A percentile compares a stretch with the other conserved stretches of the same genome.
Conservation (phyloP, 2,888 invertebrate species). For the Torymus auratus region DNA sequence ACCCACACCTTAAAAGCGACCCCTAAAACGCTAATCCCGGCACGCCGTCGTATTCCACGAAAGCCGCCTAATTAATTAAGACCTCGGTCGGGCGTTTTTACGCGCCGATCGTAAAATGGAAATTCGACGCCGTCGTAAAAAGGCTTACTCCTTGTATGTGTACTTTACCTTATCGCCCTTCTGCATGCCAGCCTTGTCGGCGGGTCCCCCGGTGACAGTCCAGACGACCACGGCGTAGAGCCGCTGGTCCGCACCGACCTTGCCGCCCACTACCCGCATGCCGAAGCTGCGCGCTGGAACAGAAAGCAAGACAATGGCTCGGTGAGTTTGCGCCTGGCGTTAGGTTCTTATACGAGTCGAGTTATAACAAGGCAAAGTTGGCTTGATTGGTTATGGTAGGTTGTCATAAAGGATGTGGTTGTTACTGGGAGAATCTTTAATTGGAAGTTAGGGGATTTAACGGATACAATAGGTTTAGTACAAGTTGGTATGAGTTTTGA, state of each 20-base stretch:
- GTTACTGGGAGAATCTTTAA: too few relatives aligned
- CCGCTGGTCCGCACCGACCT: constrained; percentile 89
- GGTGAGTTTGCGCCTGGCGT: not conserved
- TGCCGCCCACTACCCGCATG: constrained; percentile 96
- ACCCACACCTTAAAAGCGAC: too few relatives aligned
- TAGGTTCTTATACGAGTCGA: too few relatives aligned
- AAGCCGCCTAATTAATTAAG: constrained; percentile 28
- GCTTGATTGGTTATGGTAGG: too few relatives aligned
- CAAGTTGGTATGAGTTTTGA: too few relatives aligned
- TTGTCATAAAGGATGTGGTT: too few relatives aligned
- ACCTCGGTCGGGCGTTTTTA: not conserved
- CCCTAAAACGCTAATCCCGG: too few relatives aligned
- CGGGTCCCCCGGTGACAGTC: constrained; percentile 94
- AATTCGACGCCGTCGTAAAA: constrained; percentile 29
- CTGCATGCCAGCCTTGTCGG: constrained; percentile 91
- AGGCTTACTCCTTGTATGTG: not conserved
- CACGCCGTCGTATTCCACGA: not conserved
- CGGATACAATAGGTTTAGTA: too few relatives aligned
- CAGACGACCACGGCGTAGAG: constrained; percentile 94
- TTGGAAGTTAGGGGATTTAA: too few relatives aligned
- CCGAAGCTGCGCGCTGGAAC: constrained; percentile 88
- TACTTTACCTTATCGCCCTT: constrained; percentile 89
- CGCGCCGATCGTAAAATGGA: constrained; percentile 31
- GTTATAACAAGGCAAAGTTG: too few relatives aligned
- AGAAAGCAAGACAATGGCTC: constrained; percentile 43